Conservation (phyloP, 2,888 invertebrate genomes). For the Drosophila aldrichi region DNA sequence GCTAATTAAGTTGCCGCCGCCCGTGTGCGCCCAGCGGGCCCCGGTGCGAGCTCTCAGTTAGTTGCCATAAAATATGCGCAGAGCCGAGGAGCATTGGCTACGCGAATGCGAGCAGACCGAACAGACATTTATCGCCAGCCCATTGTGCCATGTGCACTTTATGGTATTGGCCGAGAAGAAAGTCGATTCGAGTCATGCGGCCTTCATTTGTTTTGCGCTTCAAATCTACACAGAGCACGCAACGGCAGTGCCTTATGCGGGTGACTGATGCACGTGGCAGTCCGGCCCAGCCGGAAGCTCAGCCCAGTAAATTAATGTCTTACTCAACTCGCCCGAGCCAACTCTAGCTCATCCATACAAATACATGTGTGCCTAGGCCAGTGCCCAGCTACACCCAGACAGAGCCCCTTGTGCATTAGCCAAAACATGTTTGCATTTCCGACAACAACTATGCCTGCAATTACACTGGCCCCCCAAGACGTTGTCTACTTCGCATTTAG, state of each 20-base stretch:
- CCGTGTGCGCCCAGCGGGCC: background rate
- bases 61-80: slow-evolving; percentile 69
- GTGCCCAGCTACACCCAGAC: slow-evolving; percentile 20
- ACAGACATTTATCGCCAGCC: slow-evolving; percentile 42
- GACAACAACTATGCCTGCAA: slow-evolving; percentile 18
- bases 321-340: slow-evolving; percentile 53
- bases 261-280: slow-evolving; percentile 32
- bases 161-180: slow-evolving; percentile 54
- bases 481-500: background rate
- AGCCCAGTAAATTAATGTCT: slow-evolving; percentile 71
- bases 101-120: slow-evolving; percentile 27
- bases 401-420: slow-evolving; percentile 27
- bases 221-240: slow-evolving; percentile 66
- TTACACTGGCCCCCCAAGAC: slow-evolving; percentile 2
- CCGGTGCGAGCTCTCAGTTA: slow-evolving; percentile 28
- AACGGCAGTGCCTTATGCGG: slow-evolving; percentile 31
- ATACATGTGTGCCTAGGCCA: slow-evolving; percentile 14
- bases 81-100: slow-evolving; percentile 19
- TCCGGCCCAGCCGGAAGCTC: slow-evolving; percentile 47
- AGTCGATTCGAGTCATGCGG: slow-evolving; percentile 69
- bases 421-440: slow-evolving; percentile 53
- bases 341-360: slow-evolving; percentile 18
- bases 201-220: slow-evolving; percentile 69
- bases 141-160: slow-evolving; percentile 55
- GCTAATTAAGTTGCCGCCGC: slow-evolving; percentile 74